Percentiles rank a stretch among this genome's conserved stretches.
phyloP scores from a whole-genome alignment of 2,888 invertebrate genomes.

The Amphipoea oculea region DNA sequence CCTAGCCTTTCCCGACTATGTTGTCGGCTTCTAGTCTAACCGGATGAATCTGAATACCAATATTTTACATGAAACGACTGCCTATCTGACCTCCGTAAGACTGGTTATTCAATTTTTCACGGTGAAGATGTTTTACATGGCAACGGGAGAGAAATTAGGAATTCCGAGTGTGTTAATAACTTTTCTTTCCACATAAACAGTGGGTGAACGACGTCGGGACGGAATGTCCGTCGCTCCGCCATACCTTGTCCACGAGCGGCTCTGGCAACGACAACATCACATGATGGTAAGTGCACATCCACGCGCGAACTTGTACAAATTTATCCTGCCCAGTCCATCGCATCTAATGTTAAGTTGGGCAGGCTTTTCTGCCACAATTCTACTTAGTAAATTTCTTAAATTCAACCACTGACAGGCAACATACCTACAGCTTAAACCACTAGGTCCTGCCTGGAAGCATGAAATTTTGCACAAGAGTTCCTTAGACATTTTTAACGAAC shows the following conservation, averaged over 20 bases:
- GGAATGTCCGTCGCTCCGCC: slow-evolving; percentile 89
- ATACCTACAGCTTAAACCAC: background rate
- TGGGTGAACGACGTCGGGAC: slow-evolving; percentile 82
- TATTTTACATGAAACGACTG: background rate
- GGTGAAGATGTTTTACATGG: background rate
- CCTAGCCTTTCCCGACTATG: background rate
- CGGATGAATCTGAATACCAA: background rate
- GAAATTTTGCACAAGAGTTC: background rate
- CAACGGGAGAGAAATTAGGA: background rate
- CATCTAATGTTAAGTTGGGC: background rate
- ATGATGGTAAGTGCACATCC: slow-evolving; percentile 83
- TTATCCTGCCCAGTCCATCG: background rate
- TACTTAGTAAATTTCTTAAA: background rate
- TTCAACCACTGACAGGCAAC: background rate
- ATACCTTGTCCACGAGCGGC: slow-evolving; percentile 93
- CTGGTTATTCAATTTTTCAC: slow-evolving; percentile 12
- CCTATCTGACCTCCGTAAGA: slow-evolving; percentile 46
- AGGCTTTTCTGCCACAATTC: background rate
- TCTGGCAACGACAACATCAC: slow-evolving; percentile 94
- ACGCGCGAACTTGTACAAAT: background rate
- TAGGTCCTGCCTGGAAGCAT: background rate
- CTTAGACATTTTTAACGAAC: background rate
- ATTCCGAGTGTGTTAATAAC: background rate
- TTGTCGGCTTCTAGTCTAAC: background rate
- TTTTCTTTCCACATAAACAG: slow-evolving; percentile 62